Base-by-base conservation (phyloP, 2,113 vertebrate genomes). In the Phasianus colchicus region DNA sequence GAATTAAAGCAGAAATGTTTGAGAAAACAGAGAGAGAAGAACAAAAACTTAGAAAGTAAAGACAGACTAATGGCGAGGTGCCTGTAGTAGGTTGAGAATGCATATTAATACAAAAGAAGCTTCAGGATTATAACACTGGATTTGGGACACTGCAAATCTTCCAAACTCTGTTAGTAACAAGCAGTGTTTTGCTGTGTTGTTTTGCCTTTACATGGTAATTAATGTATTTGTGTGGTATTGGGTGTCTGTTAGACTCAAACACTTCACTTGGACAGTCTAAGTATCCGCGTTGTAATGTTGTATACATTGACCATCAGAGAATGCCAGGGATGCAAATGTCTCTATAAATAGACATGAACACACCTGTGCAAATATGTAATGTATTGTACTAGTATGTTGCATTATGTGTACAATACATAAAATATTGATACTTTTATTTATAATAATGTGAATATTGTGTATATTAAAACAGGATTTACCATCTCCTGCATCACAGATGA, bases 261-360 rank as follows among this genome's bases (percentile, higher is more conserved):
- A 32, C 42, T 63, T 47, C 29, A n/a, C 6, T 24, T 29, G 57
- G 17, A 10, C 36, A 47, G 25, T 42, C 47, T 48, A 22, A 63
- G n/a, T 45, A 48, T 58, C n/a, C 70, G 20, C 8, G 1, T 19
- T 42, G 16, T 30, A 14, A 24, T 36, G 8, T 40, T 73, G 21
- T 60, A 12, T 73, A 30, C 6, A 1, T 54, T 72, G 7, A 43
- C 50, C 9, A 1, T 60, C 61, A 70, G 25, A 69, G 20, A 38
- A 13, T 86, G 10, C 12, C 16, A 15, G 34, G 27, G n/a, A 34
- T 70, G n/a, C 15, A 13, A 76, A 47, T 0, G 0, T 21, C 32
- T 88, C 69, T 22, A 29, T 71, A 24, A 24, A 10, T 52, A 18
- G 40, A 30, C 30, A 18, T 73, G 36, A 78, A 70, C 25, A 38